Conservation (phyloP, 2,113 vertebrate species). For the Lagopus leucura region DNA sequence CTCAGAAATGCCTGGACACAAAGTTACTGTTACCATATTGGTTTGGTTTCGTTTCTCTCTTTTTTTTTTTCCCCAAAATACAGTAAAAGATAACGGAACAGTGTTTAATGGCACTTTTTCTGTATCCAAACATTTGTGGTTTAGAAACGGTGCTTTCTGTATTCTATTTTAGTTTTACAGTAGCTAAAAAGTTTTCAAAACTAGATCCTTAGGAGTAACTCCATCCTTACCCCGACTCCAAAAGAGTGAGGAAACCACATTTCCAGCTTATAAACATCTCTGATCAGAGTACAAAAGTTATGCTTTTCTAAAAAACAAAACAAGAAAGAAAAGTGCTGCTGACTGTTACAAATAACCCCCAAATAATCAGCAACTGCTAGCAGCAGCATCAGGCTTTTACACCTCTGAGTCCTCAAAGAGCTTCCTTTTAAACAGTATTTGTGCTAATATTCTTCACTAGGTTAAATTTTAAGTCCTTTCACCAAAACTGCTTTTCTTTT, state of each 20-base stretch:
- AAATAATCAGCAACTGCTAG: slow-evolving; percentile 52
- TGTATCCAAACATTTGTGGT: slow-evolving; percentile 44
- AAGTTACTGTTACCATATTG: background rate
- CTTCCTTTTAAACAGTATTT: slow-evolving; percentile 58
- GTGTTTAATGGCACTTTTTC: slow-evolving; percentile 69
- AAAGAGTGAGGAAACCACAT: slow-evolving; percentile 4
- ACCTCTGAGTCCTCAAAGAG: slow-evolving; percentile 79
- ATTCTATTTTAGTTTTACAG: background rate
- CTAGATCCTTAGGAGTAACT: background rate
- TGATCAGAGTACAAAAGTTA: slow-evolving; percentile 66
- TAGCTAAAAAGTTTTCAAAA: slow-evolving; percentile 21
- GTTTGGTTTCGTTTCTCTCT: background rate
- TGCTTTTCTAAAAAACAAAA: background rate
- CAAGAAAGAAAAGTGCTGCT: slow-evolving; percentile 20
- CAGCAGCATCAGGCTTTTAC: slow-evolving; percentile 64
- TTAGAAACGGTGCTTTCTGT: slow-evolving; percentile 42
- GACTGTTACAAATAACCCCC: slow-evolving; percentile 5
- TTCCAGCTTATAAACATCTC: slow-evolving; percentile 42
- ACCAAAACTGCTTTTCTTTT: slow-evolving; percentile 82
- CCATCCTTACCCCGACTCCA: background rate
- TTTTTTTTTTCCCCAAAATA: background rate
- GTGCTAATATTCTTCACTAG: slow-evolving; percentile 73
- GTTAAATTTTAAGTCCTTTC: slow-evolving; percentile 85
- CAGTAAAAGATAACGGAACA: slow-evolving; percentile 20
- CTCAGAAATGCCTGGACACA: slow-evolving; percentile 22